Evolutionary conservation across 2,113 vertebrate species (phyloP), one percentile per base, ranked within the genome.

Genomic region (Lutjanus erythropterus): DNA sequence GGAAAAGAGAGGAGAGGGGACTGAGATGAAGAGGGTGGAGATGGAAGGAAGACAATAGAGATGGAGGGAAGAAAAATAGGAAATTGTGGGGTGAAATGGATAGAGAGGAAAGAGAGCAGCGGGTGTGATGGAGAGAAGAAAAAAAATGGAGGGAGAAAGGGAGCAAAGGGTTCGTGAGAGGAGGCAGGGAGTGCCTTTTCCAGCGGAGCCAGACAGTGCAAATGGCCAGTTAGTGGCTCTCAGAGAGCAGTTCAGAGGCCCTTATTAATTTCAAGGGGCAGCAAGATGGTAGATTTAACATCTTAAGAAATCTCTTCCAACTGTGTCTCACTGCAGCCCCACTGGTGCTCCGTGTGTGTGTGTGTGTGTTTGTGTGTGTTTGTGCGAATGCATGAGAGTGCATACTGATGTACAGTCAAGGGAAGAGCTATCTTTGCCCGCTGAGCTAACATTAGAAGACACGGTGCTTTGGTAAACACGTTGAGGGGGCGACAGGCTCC

Each of bases 201-300:
- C 74, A 78, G 33, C 16, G 68, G 78, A 90, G 79, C 81, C 83
- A 82, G 83, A 78, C 81, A 23, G 80, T 78, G 85, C 78, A 87
- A 89, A 91, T 84, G 88, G 81, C 80, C 89, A 85, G 89, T 92
- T 91, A 89, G 86, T 79, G 89, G 78, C 80, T 91, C 75, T 91
- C 70, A 80, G 89, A 88, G 86, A 87, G 74, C 81, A 82, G 85
- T 80, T 90, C 78, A 80, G 78, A 77, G 85, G 81, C 79, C 86
- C 84, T 92, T 78, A 89, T 92, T 90, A 74, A 89, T 89, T 84
- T 88, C 87, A 90, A 91, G 78, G 86, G 89, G 85, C 71, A 75
- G 75, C 71, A 83, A 85, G 86, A 91, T 81, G 78, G 81, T 60
- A 79, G 67, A 89, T 88, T 88, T 85, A 88, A 86, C 82, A 84